Evolutionary conservation across 2,797 vertebrate genomes (phyloP).

Genomic region (Gephyroberyx darwinii): DNA sequence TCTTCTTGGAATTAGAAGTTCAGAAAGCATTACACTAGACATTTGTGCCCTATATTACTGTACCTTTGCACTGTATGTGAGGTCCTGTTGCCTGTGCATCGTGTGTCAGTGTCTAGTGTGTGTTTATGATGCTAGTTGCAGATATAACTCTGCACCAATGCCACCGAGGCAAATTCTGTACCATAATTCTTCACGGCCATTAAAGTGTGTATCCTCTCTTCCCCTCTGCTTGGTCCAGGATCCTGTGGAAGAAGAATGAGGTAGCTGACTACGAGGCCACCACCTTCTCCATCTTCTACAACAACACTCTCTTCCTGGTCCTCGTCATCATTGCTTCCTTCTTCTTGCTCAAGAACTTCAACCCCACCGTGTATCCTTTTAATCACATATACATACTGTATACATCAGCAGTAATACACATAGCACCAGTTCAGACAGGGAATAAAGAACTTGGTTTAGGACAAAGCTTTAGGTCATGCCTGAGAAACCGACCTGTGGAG

Average conservation of each 20-base stretch:
- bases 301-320: constrained; percentile 96
- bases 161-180: no score
- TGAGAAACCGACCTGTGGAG: no score
- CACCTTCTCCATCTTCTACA: constrained; percentile 99
- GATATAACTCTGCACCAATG: background rate
- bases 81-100: background rate
- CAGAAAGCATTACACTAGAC: no score
- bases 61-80: no score
- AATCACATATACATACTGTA: no score
- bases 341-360: constrained; percentile 98
- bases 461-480: no score
- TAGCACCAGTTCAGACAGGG: background rate
- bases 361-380: constrained; percentile 98
- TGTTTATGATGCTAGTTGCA: no score
- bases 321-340: constrained; percentile 96
- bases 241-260: constrained; percentile 99
- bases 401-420: no score
- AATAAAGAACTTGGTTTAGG: no score
- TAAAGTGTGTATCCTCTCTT: background rate
- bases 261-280: constrained; percentile 98
- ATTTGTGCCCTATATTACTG: no score
- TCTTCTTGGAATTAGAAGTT: background rate
- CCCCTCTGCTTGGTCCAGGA: constrained; percentile 76
- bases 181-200: background rate
- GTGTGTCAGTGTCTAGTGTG: no score